Evolutionary conservation across 1,140 invertebrate genomes (phyloP).

Genomic region (Pseudomyrmex dendroicus): DNA sequence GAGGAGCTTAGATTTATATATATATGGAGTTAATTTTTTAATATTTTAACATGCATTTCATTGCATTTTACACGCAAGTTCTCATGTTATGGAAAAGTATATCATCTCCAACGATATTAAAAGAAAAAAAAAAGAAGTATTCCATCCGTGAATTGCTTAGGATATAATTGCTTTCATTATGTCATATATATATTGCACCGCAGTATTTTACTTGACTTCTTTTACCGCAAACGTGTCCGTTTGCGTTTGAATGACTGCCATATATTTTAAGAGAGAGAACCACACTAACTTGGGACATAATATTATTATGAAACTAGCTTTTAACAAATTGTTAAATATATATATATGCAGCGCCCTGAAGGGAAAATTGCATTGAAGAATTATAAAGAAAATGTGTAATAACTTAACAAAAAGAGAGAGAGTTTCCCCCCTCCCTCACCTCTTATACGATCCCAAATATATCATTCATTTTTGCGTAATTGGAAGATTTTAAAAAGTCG

Average conservation of each 20-base stretch:
- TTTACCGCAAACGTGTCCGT: slow-evolving; percentile 71
- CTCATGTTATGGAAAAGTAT: slow-evolving; percentile 12
- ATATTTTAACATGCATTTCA: slow-evolving; percentile 23
- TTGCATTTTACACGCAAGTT: slow-evolving; percentile 17
- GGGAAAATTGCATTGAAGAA: slow-evolving; percentile 74
- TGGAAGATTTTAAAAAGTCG: slow-evolving; percentile 16
- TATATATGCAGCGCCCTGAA: slow-evolving; percentile 66
- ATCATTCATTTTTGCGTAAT: slow-evolving; percentile 66
- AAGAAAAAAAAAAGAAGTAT: slow-evolving; percentile 15
- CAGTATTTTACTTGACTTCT: slow-evolving; percentile 62
- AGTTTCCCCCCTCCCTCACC: slow-evolving; percentile 70
- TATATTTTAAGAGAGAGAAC: slow-evolving; percentile 78
- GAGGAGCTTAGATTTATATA: slow-evolving; percentile 25
- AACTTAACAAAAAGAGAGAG: slow-evolving; percentile 68
- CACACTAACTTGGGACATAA: slow-evolving; percentile 83
- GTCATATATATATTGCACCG: slow-evolving; percentile 40
- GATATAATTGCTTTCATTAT: slow-evolving; percentile 58
- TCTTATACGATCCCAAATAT: slow-evolving; percentile 71
- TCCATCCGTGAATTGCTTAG: slow-evolving; percentile 50
- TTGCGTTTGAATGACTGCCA: slow-evolving; percentile 82
- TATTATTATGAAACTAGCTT: slow-evolving; percentile 81
- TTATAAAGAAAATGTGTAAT: slow-evolving; percentile 72
- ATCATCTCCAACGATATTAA: slow-evolving; percentile 12
- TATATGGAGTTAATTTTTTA: slow-evolving; percentile 5
- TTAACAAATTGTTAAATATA: slow-evolving; percentile 82